These are phyloP conservation scores for Exaiptasia diaphana DNA, from an alignment of 64 coral and sea anemone genomes.

Conservation along the genomic window DNA sequence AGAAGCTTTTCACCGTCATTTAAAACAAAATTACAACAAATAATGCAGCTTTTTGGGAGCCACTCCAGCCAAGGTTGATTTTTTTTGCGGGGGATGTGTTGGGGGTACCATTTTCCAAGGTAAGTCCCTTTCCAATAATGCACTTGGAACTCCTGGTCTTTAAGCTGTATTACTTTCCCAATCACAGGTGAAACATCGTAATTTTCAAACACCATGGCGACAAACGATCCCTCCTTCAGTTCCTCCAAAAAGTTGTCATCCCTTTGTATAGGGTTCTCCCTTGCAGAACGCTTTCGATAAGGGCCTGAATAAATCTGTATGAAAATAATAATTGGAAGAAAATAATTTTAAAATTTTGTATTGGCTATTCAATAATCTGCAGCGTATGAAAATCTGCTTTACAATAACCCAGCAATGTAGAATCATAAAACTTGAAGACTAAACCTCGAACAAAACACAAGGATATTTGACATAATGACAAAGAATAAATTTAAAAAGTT, in stretches of 20 bases:
- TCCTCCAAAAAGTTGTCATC: constrained; percentile 21
- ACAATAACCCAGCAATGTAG: no score
- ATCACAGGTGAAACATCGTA: constrained; percentile 6
- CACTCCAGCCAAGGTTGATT: neutral
- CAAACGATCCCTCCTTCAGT: constrained; percentile 12
- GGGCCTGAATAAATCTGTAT: neutral
- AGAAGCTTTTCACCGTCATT: constrained; percentile 18
- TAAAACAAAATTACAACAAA: neutral
- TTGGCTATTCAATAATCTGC: no score
- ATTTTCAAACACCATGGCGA: constrained; percentile 41
- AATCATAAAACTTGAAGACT: no score
- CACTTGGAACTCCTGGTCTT: constrained; percentile 2
- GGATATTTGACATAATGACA: no score
- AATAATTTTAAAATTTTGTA: no score
- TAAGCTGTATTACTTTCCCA: constrained; percentile 22
- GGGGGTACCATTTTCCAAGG: constrained; percentile 20
- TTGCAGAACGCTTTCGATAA: constrained; percentile 10
- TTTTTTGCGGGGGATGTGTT: neutral
- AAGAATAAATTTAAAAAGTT: no score
- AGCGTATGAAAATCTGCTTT: no score
- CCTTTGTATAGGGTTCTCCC: neutral
- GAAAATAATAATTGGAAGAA: neutral
- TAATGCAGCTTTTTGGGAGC: constrained; percentile 11
- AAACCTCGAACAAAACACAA: no score
- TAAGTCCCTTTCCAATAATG: constrained; percentile 39